A percentile compares a stretch with the other conserved stretches of the same genome.
phyloP scores from a whole-genome alignment of 2,113 vertebrate genomes.

The Cavia aperea region DNA sequence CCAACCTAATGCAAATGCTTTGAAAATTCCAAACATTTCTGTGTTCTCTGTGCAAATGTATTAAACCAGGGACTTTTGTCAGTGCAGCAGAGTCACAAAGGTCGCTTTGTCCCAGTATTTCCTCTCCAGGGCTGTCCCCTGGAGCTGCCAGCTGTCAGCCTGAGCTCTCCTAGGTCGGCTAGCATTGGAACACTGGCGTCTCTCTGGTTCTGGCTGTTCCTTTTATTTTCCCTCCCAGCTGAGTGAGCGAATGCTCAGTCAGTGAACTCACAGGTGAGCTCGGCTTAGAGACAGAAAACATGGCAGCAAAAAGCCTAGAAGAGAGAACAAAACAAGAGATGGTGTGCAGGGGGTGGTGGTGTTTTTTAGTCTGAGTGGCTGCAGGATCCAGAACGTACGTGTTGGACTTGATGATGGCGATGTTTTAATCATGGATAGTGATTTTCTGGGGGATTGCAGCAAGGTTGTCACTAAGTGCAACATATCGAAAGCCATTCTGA shows the following conservation, averaged over 20 bases:
- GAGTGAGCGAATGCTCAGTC: background rate
- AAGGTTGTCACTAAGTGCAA: background rate
- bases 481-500: constrained; percentile 36
- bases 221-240: background rate
- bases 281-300: background rate
- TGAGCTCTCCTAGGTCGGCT: background rate
- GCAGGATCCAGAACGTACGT: background rate
- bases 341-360: background rate
- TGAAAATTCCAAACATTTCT: background rate
- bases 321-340: background rate
- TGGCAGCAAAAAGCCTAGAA: background rate
- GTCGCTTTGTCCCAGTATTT: background rate
- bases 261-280: background rate
- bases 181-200: background rate
- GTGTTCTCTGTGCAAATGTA: background rate
- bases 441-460: background rate
- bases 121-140: background rate
- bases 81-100: background rate
- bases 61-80: background rate
- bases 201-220: background rate
- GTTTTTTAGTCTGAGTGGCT: background rate
- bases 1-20: background rate
- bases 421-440: background rate
- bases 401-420: background rate
- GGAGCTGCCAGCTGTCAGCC: background rate